These are phyloP conservation scores for Aurelia sp. DNA, from an alignment of 30 jellyfish, hydroid and myxozoan genomes.

Conservation along the genomic window DNA sequence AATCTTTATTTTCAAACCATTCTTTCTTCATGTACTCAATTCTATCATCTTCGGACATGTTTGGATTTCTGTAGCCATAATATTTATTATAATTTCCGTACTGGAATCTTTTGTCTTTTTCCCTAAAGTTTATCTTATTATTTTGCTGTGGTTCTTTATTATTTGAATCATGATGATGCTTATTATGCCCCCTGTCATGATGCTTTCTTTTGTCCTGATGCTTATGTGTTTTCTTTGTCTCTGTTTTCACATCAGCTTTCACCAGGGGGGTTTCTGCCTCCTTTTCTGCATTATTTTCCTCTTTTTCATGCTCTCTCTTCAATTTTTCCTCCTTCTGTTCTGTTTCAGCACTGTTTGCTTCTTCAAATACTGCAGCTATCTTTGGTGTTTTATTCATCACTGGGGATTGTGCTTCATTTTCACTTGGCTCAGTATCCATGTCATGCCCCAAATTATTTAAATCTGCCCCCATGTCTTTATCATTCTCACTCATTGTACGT, in stretches of 20 bases:
- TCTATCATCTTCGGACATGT: slow-evolving; percentile 81
- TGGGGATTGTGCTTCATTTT: slow-evolving; percentile 37
- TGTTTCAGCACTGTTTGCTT: background rate
- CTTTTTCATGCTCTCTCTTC: background rate
- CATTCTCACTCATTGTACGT: slow-evolving; percentile 58
- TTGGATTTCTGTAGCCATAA: slow-evolving; percentile 87
- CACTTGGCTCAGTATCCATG: slow-evolving; percentile 55
- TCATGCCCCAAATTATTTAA: slow-evolving; percentile 27
- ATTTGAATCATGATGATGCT: background rate
- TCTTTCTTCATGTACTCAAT: slow-evolving; percentile 65
- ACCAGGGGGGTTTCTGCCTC: background rate
- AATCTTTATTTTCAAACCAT: slow-evolving; percentile 84
- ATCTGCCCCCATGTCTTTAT: slow-evolving; percentile 20
- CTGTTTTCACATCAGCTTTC: background rate
- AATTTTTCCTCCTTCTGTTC: background rate
- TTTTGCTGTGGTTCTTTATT: background rate
- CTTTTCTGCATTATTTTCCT: background rate
- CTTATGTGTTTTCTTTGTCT: slow-evolving; percentile 4
- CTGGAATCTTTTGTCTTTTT: slow-evolving; percentile 64
- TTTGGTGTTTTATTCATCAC: background rate
- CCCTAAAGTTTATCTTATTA: slow-evolving; percentile 20
- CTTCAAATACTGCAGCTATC: background rate
- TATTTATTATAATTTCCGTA: slow-evolving; percentile 88
- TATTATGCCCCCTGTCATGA: background rate
- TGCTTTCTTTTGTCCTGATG: background rate